Evolutionary conservation across 2,888 invertebrate species (phyloP), one percentile per base, ranked within the genome.

Genomic region (Cremastobaeus sp.): DNA sequence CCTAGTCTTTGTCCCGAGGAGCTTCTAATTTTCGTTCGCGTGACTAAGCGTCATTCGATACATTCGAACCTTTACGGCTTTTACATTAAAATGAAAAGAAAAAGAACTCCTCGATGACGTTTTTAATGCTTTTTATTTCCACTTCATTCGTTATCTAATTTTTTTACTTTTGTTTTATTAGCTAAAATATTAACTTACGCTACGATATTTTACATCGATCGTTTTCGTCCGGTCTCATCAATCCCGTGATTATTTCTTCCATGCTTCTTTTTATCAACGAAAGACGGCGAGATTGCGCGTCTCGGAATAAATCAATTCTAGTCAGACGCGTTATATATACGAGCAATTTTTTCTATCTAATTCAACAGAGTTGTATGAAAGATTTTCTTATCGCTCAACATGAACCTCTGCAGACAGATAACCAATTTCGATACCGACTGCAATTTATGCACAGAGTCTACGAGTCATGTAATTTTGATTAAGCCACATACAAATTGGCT

Each of bases 141-240:
- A 64, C 39, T 69, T 71, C 64, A 50, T 75, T 76, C 74, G 72
- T 76, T 68, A 66, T 73, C 57, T 76, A 69, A 50, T 71, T 62
- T 37, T n/a, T 70, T 73, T 64, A 66, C 66, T 55, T 74, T 55
- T 64, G 75, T 60, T 77, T 77, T 76, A 76, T 78, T 75, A 72
- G 68, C 76, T 78, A 78, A 76, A 73, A 57, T 79, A 78, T 74
- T 76, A 69, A 60, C 76, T 74, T 76, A 73, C 37, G 55, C 76
- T 75, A 76, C 59, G 54, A 71, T 76, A 76, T 76, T 72, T 76
- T 76, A 76, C 76, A 76, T 60, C 60, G 72, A 65, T 76, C 60
- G 52, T 68, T 70, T 76, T 64, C 60, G 69, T 72, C 76, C 76
- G 76, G 76, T 39, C 71, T 76, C 76, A 57, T 69, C 76, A 76